phyloP scores from a whole-genome alignment of 2,888 invertebrate genomes.

The Amaurobius ferox region DNA sequence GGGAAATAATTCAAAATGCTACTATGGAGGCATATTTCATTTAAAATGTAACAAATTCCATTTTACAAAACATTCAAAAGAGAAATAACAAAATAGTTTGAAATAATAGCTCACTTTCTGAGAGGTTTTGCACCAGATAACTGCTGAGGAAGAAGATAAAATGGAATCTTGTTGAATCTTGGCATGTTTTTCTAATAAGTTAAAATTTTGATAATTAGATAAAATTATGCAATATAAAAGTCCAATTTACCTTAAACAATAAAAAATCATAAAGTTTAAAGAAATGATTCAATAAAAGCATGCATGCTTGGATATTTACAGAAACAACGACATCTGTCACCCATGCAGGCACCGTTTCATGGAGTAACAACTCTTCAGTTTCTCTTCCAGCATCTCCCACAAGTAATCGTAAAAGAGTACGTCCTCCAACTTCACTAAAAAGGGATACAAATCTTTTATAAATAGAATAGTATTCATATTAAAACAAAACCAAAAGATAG shows the following conservation, averaged over 20 bases:
- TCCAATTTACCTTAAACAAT: background rate
- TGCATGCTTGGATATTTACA: slow-evolving; percentile 79
- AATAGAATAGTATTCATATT: no score
- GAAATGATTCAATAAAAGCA: background rate
- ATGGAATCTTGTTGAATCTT: slow-evolving; percentile 97
- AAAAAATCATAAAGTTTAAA: background rate
- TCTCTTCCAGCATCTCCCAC: slow-evolving; percentile 96
- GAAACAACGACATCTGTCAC: slow-evolving; percentile 96
- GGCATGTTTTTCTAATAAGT: slow-evolving; percentile 84
- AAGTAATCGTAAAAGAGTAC: slow-evolving; percentile 91
- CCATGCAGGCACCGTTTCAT: slow-evolving; percentile 97
- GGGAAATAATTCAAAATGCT: no score
- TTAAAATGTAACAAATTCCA: no score
- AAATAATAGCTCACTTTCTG: slow-evolving; percentile 83
- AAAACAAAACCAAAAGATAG: background rate
- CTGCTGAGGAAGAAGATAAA: slow-evolving; percentile 96
- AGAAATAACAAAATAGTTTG: no score
- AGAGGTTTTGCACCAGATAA: slow-evolving; percentile 83
- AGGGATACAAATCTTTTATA: no score
- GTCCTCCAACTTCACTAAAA: slow-evolving; percentile 93
- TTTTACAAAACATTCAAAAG: no score
- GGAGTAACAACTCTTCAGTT: slow-evolving; percentile 92
- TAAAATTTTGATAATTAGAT: background rate
- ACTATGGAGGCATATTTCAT: no score
- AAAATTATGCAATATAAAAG: background rate